Base-by-base conservation (phyloP, 2,888 invertebrate species). In the Pilophorus perplexus region DNA sequence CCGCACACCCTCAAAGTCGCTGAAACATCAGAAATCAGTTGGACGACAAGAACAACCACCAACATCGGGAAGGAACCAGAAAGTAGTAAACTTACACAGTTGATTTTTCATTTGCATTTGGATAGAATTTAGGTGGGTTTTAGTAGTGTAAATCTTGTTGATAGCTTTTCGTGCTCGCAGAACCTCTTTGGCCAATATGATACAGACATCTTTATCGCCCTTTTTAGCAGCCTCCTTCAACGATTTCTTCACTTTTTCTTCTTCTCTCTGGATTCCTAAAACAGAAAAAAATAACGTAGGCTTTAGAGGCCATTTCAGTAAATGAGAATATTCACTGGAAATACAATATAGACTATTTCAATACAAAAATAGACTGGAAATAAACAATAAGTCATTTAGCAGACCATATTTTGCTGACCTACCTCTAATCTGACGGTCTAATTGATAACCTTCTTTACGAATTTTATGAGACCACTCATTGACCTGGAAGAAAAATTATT, bases 31-130 rank as follows among this genome's bases (percentile, higher is more conserved):
- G 20, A 14, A 18, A n/a, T 8, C 14, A n/a, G n/a, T 16, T n/a
- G n/a, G n/a, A n/a, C n/a, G n/a, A n/a, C n/a, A n/a, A n/a, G n/a
- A n/a, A n/a, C n/a, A n/a, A n/a, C n/a, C n/a, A n/a, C n/a, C n/a
- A n/a, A n/a, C n/a, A n/a, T n/a, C n/a, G n/a, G n/a, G n/a, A n/a
- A n/a, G n/a, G n/a, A n/a, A n/a, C n/a, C n/a, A n/a, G n/a, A n/a
- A n/a, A n/a, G 25, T 25, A 22, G 6, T 12, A 20, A 52, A 74
- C 78, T 75, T 80, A 92, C 93, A 89, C 73, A 97, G 79, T 78
- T 99, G 98, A 77, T 97, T 95, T 78, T 97, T 95, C 97, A 99
- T 98, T 79, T 94, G 93, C 80, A 97, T 81, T 73, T 93, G 89
- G 10, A 99, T 90, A 0, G 97, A 98, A 77, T 95, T 98, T 18